Base-by-base conservation (phyloP, 2,113 vertebrate species). In the Dasyprocta punctata region DNA sequence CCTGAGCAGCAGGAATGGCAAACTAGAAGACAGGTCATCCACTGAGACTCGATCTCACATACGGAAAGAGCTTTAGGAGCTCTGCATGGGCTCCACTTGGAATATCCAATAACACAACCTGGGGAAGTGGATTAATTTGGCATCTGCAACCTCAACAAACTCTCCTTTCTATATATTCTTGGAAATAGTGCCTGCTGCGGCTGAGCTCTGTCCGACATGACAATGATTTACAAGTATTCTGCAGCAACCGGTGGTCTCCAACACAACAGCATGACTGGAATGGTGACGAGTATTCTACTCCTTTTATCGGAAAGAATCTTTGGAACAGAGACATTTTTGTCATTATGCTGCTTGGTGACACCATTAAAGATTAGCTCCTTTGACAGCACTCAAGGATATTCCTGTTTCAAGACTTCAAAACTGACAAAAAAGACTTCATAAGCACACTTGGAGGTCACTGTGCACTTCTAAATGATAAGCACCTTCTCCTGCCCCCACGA, bases 241-340 rank as follows among this genome's bases (percentile, higher is more conserved):
- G 20, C 36, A 47, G 26, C 44, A 44, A 52, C 28, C 44, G 14
- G 22, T 33, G 65, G 28, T 87, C 38, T 61, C 63, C 19, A 14
- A 73, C 49, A 90, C 24, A 81, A 58, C 2, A 14, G 16, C 65
- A 20, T 95, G 65, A 83, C 89, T 78, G 28, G 49, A 83, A 87
- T 4, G 16, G 67, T 41, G 63, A 75, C 56, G 69, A 71, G 69
- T 52, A 83, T 86, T 77, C 58, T 91, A 80, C 1, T 89, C 22
- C 17, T 11, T 83, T 75, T 94, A 56, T 60, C 47, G 84, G 36
- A 84, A 95, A 71, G 54, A 86, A 86, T 95, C 24, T 13, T 75
- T 92, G 61, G 60, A 12, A 84, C 54, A 90, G n/a, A 96, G 69
- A 71, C 69, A 60, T 90, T 90, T 92, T 77, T 88, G n/a, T 61